Percentiles rank a stretch among this genome's conserved stretches.
Conservation (phyloP, 2,888 invertebrate genomes). For the Caradrina kadenii region DNA sequence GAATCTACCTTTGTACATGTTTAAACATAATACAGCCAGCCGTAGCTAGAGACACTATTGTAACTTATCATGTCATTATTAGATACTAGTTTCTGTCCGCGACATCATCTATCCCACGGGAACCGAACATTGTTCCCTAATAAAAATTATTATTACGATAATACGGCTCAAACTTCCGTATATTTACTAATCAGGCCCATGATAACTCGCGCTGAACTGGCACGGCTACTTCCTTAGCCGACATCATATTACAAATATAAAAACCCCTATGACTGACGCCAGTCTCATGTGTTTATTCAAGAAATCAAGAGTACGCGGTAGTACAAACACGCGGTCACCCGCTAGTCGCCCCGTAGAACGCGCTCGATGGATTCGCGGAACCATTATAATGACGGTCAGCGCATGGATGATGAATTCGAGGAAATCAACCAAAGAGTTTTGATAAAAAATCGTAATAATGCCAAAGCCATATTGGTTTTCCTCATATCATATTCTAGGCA, state of each 20-base stretch:
- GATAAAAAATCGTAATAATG: conserved; percentile 9
- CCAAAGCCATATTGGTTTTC: conserved; percentile 35
- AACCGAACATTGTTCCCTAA: no score
- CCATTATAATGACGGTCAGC: conserved; percentile 29
- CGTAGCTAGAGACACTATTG: no score
- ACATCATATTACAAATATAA: conserved; percentile 17
- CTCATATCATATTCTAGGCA: conserved; percentile 32
- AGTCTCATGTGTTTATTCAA: neutral
- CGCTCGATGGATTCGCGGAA: conserved; percentile 35
- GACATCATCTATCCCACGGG: no score
- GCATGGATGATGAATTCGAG: conserved; percentile 23
- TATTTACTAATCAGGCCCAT: no score
- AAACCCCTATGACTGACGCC: neutral
- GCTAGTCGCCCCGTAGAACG: neutral
- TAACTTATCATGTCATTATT: no score
- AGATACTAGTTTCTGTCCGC: no score
- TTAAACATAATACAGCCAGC: no score
- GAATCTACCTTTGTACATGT: no score
- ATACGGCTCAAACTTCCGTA: no score
- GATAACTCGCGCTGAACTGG: neutral
- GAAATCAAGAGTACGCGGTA: conserved; percentile 8
- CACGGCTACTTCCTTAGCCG: neutral
- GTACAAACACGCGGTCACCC: neutral
- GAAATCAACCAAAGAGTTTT: conserved; percentile 18
- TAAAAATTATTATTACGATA: no score